Evolutionary conservation across 2,113 vertebrate species (phyloP).

Genomic region (Periophthalmus modestus): DNA sequence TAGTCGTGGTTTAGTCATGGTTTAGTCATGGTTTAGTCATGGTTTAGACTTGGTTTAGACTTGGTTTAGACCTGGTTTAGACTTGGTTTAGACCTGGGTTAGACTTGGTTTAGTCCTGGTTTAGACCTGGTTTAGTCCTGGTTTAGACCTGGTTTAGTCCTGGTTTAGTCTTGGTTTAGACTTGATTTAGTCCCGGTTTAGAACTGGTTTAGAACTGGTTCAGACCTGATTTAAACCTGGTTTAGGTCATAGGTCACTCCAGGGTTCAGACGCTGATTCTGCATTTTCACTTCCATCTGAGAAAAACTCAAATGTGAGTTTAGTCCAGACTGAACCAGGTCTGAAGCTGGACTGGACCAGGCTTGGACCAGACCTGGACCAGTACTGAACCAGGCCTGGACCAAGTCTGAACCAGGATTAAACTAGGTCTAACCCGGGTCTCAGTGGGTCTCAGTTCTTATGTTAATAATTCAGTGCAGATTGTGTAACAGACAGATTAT

Average conservation of each 20-base stretch:
- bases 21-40: not conserved
- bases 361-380: not conserved
- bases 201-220: not conserved
- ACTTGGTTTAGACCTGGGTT: not conserved
- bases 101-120: not conserved
- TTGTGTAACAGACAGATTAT: not conserved
- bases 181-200: not conserved
- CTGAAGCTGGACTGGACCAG: not conserved
- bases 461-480: constrained; percentile 1
- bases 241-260: not conserved
- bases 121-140: not conserved
- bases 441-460: not conserved
- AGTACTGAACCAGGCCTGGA: not conserved
- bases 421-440: not conserved
- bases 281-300: not conserved
- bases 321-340: not conserved
- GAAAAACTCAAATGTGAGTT: not conserved
- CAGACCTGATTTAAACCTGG: not conserved
- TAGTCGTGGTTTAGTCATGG: not conserved
- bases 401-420: not conserved
- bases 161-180: not conserved
- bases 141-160: not conserved
- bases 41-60: not conserved
- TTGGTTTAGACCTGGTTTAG: not conserved
- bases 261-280: not conserved